These are phyloP conservation scores for Pemphigus obesinymphae DNA, from an alignment of 1,140 invertebrate genomes.

Conservation along the genomic window DNA sequence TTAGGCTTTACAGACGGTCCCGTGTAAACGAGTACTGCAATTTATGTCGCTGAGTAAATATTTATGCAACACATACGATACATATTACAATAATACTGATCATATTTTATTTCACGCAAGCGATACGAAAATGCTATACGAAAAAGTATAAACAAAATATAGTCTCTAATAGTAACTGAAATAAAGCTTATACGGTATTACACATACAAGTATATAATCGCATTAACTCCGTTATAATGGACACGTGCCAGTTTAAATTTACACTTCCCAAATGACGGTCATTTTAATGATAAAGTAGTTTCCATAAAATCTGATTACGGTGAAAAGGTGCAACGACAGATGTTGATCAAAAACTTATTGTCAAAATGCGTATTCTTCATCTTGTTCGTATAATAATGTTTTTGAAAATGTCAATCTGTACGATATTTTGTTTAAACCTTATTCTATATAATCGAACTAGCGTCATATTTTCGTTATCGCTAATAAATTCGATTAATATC, in stretches of 20 bases:
- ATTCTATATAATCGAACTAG: slow-evolving; percentile 10
- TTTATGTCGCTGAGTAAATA: no score
- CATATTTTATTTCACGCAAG: no score
- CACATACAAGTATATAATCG: no score
- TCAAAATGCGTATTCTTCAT: not conserved
- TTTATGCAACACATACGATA: no score
- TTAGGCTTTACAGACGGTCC: no score
- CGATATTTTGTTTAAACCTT: not conserved
- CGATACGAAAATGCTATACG: no score
- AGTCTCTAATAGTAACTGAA: no score
- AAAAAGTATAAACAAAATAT: no score
- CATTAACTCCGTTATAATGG: not conserved
- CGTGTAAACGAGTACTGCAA: no score
- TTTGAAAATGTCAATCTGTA: not conserved
- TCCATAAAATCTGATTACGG: not conserved
- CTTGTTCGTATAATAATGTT: not conserved
- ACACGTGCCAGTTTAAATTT: not conserved
- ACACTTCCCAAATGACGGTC: not conserved
- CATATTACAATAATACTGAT: no score
- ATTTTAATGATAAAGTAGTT: not conserved
- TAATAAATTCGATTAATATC: not conserved
- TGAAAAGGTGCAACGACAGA: not conserved
- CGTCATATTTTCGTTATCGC: not conserved
- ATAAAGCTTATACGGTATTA: no score
- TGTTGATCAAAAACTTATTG: not conserved